These are phyloP conservation scores for Mycetomoellerius zeteki DNA, from an alignment of 1,140 invertebrate genomes.

Conservation along the genomic window DNA sequence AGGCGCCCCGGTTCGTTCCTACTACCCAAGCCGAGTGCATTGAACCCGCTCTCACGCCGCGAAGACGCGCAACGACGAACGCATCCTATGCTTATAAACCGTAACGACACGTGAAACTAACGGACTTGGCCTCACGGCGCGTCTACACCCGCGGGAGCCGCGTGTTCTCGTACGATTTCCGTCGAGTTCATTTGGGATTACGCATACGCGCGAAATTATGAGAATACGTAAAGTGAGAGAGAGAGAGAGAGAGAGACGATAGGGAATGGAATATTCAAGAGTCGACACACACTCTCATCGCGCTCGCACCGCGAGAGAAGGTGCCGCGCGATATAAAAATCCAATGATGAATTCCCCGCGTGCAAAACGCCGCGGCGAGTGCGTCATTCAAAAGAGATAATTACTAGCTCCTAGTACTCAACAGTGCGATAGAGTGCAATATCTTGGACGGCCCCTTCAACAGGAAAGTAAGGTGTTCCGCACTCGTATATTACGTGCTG, in stretches of 20 bases:
- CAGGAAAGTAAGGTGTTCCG: slow-evolving; percentile 49
- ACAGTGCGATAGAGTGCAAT: slow-evolving; percentile 56
- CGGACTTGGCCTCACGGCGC: slow-evolving; percentile 73
- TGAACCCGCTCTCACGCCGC: slow-evolving; percentile 76
- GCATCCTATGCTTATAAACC: slow-evolving; percentile 84
- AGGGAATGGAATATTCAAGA: neutral
- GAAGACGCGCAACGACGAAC: slow-evolving; percentile 77
- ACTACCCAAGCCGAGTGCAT: slow-evolving; percentile 73
- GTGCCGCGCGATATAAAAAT: slow-evolving; percentile 32
- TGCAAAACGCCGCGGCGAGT: slow-evolving; percentile 34
- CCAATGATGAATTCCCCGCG: slow-evolving; percentile 51
- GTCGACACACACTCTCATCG: neutral
- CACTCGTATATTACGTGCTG: slow-evolving; percentile 60
- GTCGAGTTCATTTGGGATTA: slow-evolving; percentile 50
- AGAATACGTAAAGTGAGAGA: neutral
- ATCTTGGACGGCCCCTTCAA: slow-evolving; percentile 51
- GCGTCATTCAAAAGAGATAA: slow-evolving; percentile 65
- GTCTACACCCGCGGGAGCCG: slow-evolving; percentile 69
- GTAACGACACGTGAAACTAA: slow-evolving; percentile 85
- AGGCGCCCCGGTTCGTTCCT: slow-evolving; percentile 73
- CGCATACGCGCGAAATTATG: slow-evolving; percentile 58
- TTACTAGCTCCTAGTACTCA: slow-evolving; percentile 62
- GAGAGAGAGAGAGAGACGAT: neutral
- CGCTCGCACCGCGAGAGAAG: neutral
- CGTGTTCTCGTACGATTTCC: slow-evolving; percentile 47